Evolutionary conservation across 53 echinoderm and acorn worm genomes (phyloP).

Genomic region (Arbacia lixula): DNA sequence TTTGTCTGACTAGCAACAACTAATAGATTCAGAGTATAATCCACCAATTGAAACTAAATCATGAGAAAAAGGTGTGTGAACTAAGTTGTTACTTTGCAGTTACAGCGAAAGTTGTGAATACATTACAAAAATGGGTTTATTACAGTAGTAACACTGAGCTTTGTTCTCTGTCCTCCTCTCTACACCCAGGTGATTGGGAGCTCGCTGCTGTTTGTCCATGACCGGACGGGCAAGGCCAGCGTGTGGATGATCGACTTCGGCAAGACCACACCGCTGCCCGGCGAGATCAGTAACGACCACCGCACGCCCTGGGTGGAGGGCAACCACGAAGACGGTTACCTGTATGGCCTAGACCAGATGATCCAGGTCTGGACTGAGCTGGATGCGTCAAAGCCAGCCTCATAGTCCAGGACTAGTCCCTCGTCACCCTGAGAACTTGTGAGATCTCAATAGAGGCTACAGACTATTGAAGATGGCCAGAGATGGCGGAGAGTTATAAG

Average conservation of each 20-base stretch:
- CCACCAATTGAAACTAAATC: no score
- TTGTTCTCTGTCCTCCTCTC: neutral
- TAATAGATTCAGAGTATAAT: no score
- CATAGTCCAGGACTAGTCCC: conserved; percentile 39
- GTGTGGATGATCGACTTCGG: conserved; percentile 99
- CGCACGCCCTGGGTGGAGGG: conserved; percentile 97
- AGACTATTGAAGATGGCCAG: no score
- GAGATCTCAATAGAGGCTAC: no score
- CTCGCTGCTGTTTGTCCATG: conserved; percentile 93
- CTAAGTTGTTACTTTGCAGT: no score
- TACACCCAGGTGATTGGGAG: conserved; percentile 92
- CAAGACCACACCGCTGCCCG: conserved; percentile 89
- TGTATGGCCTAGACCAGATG: conserved; percentile 94
- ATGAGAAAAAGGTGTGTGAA: no score
- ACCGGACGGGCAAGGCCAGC: conserved; percentile 84
- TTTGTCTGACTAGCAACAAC: no score
- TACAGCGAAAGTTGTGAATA: no score
- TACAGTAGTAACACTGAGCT: no score
- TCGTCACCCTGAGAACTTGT: no score
- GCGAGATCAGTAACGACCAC: conserved; percentile 75
- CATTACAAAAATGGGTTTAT: no score
- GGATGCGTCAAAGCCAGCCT: conserved; percentile 20
- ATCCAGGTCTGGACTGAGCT: conserved; percentile 85
- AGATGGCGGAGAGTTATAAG: no score
- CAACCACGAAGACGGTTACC: conserved; percentile 95